Evolutionary conservation across 2,113 vertebrate species (phyloP), one percentile per base, ranked within the genome.

Genomic region (Macquaria ambigua): DNA sequence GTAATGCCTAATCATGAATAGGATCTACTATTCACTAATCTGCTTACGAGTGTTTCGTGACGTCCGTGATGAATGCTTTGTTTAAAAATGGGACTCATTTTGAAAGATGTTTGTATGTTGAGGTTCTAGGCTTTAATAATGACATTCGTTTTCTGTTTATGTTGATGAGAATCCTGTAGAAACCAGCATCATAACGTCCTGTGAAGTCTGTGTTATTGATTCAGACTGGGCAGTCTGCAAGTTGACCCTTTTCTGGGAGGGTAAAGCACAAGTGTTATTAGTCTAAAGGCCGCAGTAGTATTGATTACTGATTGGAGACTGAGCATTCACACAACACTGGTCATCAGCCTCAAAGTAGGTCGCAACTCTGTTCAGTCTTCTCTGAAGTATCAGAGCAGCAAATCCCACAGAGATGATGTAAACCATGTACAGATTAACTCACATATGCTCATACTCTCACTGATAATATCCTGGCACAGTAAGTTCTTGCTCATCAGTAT

Each of bases 11-110:
- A 86, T 78, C 75, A 39, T 52, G 66, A 91, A 79, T 10, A 41
- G 79, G 84, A 89, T 88, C 74, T 79, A 77, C 52, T 55, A 14
- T n/a, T 77, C 23, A 43, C 75, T 90, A 93, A 93, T 91, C 86
- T 41, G 79, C 82, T 93, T 77, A 83, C 34, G 3, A 21, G 64
- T 15, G 31, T 67, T 85, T 69, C 9, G 10, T 53, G 72, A 48
- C 41, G 59, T 70, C 48, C 20, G 16, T 52, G 71, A 80, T 34
- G 34, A 63, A 48, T 6, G 43, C 56, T 79, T 85, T 73, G 74
- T 77, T 79, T 20, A 7, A 28, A 62, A 76, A 34, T 2, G 25
- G 53, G 43, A 70, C 76, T 69, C 21, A 2, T 31, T 64, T 50
- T 66, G 56, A 74, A 55, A 77, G n/a, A 70, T 37, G 20, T 62